A percentile compares a stretch with the other conserved stretches of the same genome.
These are phyloP conservation scores for Desmodus rotundus DNA, from an alignment of 2,113 vertebrate genomes.

Conservation along the genomic window DNA sequence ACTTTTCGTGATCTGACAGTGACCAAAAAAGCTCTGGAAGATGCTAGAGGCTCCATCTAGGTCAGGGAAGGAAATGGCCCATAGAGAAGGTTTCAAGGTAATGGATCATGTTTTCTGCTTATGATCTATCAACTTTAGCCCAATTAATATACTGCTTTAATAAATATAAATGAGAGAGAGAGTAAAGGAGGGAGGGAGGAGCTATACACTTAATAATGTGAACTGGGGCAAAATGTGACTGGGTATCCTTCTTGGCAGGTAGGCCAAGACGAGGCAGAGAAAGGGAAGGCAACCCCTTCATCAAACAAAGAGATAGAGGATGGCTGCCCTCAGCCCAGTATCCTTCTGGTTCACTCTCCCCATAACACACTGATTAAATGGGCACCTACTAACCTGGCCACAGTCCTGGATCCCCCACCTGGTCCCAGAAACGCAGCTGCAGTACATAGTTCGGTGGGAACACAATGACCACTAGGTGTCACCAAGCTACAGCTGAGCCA, in stretches of 20 bases:
- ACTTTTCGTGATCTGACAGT: not conserved
- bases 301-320: not conserved
- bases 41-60: not conserved
- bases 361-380: not conserved
- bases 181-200: not conserved
- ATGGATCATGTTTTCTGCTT: not conserved
- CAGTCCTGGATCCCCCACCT: not conserved
- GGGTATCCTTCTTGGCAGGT: not conserved
- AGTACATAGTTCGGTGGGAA: not conserved
- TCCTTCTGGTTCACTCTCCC: not conserved
- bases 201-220: not conserved
- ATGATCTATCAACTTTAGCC: not conserved
- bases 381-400: not conserved
- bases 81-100: not conserved
- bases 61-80: not conserved
- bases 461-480: not conserved
- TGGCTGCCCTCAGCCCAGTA: too few species aligned
- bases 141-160: not conserved
- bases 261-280: not conserved
- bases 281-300: not conserved
- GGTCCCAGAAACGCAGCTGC: not conserved
- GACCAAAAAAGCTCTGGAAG: not conserved
- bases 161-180: not conserved
- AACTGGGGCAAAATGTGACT: not conserved
- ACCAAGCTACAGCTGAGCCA: not conserved